Base-by-base conservation (phyloP, 2,113 vertebrate genomes). In the Elaphurus davidianus region DNA sequence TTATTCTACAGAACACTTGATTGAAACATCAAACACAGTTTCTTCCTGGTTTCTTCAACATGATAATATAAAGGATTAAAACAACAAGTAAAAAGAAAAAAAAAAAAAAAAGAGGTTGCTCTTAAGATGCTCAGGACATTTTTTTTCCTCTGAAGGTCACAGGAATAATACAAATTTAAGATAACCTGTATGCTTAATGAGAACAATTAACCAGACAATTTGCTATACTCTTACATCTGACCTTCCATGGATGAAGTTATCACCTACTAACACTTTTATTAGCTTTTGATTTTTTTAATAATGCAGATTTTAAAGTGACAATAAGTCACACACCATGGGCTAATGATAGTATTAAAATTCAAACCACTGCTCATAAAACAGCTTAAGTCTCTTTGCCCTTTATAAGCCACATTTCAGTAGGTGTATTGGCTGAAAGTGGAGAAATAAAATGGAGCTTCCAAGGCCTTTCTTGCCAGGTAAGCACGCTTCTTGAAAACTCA, bases 301-400 rank as follows among this genome's bases (percentile, higher is more conserved):
- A 96, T 55, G 55, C 78, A 86, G 82, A 84, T 67, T 97, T 97
- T 71, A 97, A 62, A 97, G 45, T 97, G 90, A 97, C 91, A 98
- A 36, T 97, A 97, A 97, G 96, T 98, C 95, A 98, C 96, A 98
- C 92, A 97, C 71, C 88, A 84, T 86, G 47, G 78, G 33, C 88
- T 98, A 98, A 98, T 96, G 85, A 94, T 55, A 91, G 96, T 76
- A 97, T 97, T 98, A 98, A 98, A 98, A 98, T 94, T 97, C 94
- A 96, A 81, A 25, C 40, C 59, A 96, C 76, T 94, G 59, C 50
- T 94, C 91, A 96, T 96, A 96, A 98, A 98, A 64, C 36, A 86
- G 43, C 92, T 90, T 96, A 96, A 97, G 92, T 83, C 11, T 91
- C 90, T 92, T 83, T 95, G 85, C 71, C 60, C 87, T 97, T 97